Percentiles rank a stretch among this genome's conserved stretches.
These are phyloP conservation scores for Blastobasis adustella DNA, from an alignment of 2,888 invertebrate genomes.

Conservation along the genomic window DNA sequence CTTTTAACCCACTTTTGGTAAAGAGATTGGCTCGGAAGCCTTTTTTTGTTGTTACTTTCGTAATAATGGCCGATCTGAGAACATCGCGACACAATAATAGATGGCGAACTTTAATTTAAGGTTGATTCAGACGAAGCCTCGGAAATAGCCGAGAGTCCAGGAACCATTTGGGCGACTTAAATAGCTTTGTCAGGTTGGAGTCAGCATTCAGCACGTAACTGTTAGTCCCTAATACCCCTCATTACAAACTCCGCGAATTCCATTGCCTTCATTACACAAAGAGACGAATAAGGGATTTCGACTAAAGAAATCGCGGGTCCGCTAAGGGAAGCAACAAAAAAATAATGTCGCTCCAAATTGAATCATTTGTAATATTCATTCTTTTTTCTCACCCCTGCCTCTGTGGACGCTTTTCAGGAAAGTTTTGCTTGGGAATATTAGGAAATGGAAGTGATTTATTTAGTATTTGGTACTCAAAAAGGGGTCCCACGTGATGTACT, in stretches of 20 bases:
- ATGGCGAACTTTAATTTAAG: too few species aligned
- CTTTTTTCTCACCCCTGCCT: constrained; percentile 45
- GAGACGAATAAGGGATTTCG: constrained; percentile 48
- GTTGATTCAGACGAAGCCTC: neutral
- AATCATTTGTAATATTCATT: constrained; percentile 68
- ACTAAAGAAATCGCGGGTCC: constrained; percentile 43
- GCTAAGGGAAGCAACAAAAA: constrained; percentile 46
- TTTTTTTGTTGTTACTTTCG: too few species aligned
- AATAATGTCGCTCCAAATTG: constrained; percentile 61
- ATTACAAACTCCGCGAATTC: constrained; percentile 32
- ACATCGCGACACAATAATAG: too few species aligned
- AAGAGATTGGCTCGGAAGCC: neutral
- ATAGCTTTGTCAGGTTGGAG: constrained; percentile 2
- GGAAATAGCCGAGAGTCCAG: neutral
- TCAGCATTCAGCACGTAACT: constrained; percentile 1
- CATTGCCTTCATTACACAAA: constrained; percentile 43
- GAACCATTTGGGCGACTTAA: neutral
- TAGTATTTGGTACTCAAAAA: too few species aligned
- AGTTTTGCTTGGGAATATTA: constrained; percentile 17
- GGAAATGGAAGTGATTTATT: constrained; percentile 17
- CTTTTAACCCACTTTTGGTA: constrained; percentile 13
- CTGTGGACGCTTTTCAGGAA: constrained; percentile 41
- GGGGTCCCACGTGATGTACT: too few species aligned
- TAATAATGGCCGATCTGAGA: too few species aligned
- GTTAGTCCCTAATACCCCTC: constrained; percentile 11